Percentiles rank a stretch among this genome's conserved stretches.
Conservation (phyloP, 1,140 invertebrate genomes). For the Drosophila sturtevanti region DNA sequence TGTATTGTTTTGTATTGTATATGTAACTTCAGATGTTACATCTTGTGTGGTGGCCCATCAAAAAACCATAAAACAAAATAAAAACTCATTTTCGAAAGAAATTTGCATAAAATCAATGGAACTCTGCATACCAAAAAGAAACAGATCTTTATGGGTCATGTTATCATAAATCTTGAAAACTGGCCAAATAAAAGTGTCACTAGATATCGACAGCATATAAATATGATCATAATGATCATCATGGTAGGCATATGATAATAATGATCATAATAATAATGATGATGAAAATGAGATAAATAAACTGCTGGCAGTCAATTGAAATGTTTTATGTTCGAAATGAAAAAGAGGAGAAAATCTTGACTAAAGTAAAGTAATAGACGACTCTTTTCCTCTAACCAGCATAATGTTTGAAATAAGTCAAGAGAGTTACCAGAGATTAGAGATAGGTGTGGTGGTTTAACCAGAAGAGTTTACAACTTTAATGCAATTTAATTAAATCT, state of each 20-base stretch:
- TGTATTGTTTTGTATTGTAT: constrained; percentile 17
- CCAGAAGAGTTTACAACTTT: neutral
- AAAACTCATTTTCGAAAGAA: constrained; percentile 39
- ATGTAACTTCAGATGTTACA: constrained; percentile 50
- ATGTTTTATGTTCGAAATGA: constrained; percentile 67
- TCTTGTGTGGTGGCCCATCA: constrained; percentile 64
- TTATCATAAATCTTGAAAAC: constrained; percentile 72
- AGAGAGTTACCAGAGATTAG: neutral
- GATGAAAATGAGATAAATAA: constrained; percentile 52
- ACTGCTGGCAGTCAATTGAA: constrained; percentile 63
- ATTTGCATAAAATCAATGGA: constrained; percentile 77
- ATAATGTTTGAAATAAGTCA: constrained; percentile 35
- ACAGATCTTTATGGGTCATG: constrained; percentile 59
- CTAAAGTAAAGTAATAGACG: constrained; percentile 8
- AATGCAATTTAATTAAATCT: constrained; percentile 65
- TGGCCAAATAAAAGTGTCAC: constrained; percentile 68
- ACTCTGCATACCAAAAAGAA: constrained; percentile 32
- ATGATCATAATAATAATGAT: constrained; percentile 67
- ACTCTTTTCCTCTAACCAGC: constrained; percentile 34
- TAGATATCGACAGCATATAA: constrained; percentile 41
- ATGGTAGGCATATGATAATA: constrained; percentile 39
- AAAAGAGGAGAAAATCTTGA: constrained; percentile 19
- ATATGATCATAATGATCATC: constrained; percentile 29
- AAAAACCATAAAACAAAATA: constrained; percentile 68
- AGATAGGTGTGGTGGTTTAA: too few relatives aligned